Evolutionary conservation across 23 tunicate species (phyloP), one percentile per base, ranked within the genome.

Genomic region (Styela clava): DNA sequence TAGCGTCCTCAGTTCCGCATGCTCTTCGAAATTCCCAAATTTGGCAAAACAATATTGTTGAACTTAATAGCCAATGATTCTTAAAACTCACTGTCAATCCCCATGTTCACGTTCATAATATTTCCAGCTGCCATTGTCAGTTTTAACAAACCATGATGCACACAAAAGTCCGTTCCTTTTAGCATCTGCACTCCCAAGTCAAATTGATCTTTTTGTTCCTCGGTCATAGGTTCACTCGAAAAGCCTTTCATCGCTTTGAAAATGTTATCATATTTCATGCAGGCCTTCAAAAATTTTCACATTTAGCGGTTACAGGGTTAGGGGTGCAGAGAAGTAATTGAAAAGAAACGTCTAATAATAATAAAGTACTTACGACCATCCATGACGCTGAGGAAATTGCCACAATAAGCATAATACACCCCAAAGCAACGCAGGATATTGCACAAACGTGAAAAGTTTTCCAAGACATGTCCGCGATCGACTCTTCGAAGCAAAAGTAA

Each of bases 341-440:
- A 67, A 67, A 67, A 25, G 71, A 27, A 67, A 67, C 71, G 16
- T 29, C 22, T 27, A 67, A 22, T 67, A 29, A 29, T 23, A 61
- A 0, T 21, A 44, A 12, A 1, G 24, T 67, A 67, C 71, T 67
- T 24, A 67, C 71, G 22, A 29, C 31, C 71, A 67, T 67, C 71
- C 71, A 67, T 18, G 71, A 67, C 31, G 71, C 31, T 24, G 71
- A 25, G 16, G n/a, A 27, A 67, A 67, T 24, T 24, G 71, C 71
- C 0, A 27, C 71, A 16, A 67, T 16, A 25, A 67, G 71, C 21
- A 67, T 18, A 67, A 67, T 1, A 67, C 30, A 29, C 22, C 71
- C 71, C 31, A 67, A 12, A 18, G 22, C 71, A 27, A 16, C 71
- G 22, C 30, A 25, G 16, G 31, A 27, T 18, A 29, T 67, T 19